These are phyloP conservation scores for Hybognathus amarus DNA, from an alignment of 2,797 vertebrate species.

Conservation along the genomic window DNA sequence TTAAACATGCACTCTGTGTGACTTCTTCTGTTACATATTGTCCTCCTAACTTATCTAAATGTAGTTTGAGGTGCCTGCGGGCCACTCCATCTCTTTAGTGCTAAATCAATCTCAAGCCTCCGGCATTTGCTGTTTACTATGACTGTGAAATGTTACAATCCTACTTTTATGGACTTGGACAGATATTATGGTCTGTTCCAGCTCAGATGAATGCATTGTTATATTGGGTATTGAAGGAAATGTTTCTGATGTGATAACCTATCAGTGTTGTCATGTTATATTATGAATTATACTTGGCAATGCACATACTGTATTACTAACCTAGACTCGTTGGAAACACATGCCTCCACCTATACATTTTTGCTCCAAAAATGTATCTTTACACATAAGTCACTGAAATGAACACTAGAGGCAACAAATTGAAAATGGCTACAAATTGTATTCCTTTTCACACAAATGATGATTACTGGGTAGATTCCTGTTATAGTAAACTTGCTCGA, in stretches of 20 bases:
- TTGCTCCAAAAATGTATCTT: not conserved
- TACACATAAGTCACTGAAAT: not conserved
- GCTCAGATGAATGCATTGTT: not conserved
- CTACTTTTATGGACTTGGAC: conserved; percentile 32
- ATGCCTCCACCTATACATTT: not conserved
- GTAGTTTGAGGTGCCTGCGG: conserved; percentile 11
- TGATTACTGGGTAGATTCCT: not conserved
- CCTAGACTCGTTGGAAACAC: not conserved
- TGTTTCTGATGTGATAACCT: not conserved
- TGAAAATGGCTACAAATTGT: not conserved
- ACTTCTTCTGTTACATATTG: not conserved
- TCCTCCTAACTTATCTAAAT: conserved; percentile 5
- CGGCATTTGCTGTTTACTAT: conserved; percentile 9
- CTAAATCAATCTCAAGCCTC: conserved; percentile 29
- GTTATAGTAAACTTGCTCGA: not conserved
- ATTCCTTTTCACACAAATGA: not conserved
- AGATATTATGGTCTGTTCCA: conserved; percentile 12
- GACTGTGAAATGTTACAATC: conserved; percentile 21
- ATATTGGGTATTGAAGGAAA: not conserved
- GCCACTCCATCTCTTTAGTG: conserved; percentile 13
- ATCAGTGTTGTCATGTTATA: not conserved
- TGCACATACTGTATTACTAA: not conserved
- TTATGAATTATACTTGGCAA: not conserved
- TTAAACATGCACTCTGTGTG: not conserved
- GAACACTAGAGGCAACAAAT: not conserved